Evolutionary conservation across 2,113 vertebrate genomes (phyloP).

Genomic region (Callipepla californica): DNA sequence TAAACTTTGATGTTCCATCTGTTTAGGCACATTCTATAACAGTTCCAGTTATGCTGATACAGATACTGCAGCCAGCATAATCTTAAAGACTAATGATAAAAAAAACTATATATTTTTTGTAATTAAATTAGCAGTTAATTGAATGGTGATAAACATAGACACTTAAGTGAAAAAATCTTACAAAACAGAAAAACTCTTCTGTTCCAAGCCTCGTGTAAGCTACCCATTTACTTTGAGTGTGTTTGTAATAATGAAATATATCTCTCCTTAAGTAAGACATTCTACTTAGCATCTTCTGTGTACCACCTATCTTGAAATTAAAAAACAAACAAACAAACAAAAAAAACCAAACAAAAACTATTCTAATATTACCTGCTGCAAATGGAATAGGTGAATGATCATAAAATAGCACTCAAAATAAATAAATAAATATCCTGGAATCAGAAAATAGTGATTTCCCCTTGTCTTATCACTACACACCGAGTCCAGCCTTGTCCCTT

Average conservation of each 20-base stretch:
- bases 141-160: neutral
- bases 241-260: neutral
- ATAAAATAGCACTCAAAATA: neutral
- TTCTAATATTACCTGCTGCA: neutral
- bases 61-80: neutral
- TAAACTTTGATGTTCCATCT: conserved; percentile 16
- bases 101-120: neutral
- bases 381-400: neutral
- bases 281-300: neutral
- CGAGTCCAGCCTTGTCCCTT: too few relatives aligned
- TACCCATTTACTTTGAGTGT: neutral
- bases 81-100: neutral
- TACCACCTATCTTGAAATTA: neutral
- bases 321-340: neutral
- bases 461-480: too few relatives aligned
- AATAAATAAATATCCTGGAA: neutral
- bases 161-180: neutral
- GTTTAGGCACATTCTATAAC: neutral
- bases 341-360: neutral
- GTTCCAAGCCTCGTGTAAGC: neutral
- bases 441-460: neutral
- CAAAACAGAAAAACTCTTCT: neutral
- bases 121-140: neutral
- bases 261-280: neutral
- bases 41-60: neutral